Base-by-base conservation (phyloP, 2,113 vertebrate genomes). In the Microcebus lehilahytsara region DNA sequence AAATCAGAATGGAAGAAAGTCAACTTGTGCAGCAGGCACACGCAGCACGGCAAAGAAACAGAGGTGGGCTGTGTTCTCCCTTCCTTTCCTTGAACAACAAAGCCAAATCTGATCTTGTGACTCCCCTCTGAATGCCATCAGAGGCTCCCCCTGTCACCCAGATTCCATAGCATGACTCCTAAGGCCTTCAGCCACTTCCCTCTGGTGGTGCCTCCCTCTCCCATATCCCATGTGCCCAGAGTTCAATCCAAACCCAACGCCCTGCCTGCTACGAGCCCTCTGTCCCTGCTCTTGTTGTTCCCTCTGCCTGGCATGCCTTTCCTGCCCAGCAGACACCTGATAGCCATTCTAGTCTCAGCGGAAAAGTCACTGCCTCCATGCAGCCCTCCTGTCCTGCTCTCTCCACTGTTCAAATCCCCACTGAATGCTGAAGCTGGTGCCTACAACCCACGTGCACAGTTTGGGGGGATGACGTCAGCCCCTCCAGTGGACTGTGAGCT, bases 391-490 rank as follows among this genome's bases (percentile, higher is more conserved):
- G 40, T 69, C 60, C 60, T 62, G 49, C 25, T 34, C 30, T 56
- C 34, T 34, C 46, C 66, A 58, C n/a, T 40, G 53, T 40, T 71
- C 67, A 12, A 49, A 60, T 2, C 37, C 34, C 17, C 42, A 10
- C 11, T 53, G 32, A 30, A 51, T 1, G 11, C 19, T n/a, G 14
- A 93, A 12, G 23, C 30, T 53, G 6, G 32, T 9, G 56, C 51
- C 80, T 27, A 32, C 4, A 14, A 40, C 46, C 79, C 40, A 5
- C 0, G 23, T 8, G 25, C 62, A 46, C 1, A 13, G 46, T 34
- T 14, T 9, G 51, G 42, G 40, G 16, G 17, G 27, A 30, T 1
- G 17, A 37, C 11, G 32, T 5, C 0, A 0, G 12, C 42, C 37
- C 25, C 56, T 71, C 34, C 66, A 34, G 25, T 2, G 37, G 74